Evolutionary conservation across 2,888 invertebrate species (phyloP).

Genomic region (Ormyrus thymus): DNA sequence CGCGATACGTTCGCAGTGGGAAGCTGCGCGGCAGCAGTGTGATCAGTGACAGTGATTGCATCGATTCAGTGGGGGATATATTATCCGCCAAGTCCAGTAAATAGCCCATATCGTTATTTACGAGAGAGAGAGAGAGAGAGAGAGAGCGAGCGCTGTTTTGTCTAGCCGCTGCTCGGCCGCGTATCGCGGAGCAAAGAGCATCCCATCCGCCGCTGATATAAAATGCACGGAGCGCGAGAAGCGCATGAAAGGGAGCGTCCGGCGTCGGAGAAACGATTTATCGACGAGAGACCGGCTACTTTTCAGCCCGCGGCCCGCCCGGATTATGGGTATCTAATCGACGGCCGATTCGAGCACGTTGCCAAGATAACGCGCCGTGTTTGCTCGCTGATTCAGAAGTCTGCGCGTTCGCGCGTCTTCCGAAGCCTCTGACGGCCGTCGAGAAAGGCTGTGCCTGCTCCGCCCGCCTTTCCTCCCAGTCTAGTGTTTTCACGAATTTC

Average conservation of each 20-base stretch:
- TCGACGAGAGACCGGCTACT: too few relatives aligned
- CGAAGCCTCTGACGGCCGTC: too few relatives aligned
- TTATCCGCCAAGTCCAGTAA: too few relatives aligned
- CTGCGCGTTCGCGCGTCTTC: too few relatives aligned
- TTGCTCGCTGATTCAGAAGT: neutral
- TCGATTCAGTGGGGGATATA: too few relatives aligned
- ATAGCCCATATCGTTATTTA: too few relatives aligned
- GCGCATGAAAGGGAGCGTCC: too few relatives aligned
- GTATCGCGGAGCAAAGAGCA: conserved; percentile 3
- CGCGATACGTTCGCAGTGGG: too few relatives aligned
- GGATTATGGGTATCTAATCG: conserved; percentile 43
- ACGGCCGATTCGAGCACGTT: conserved; percentile 31
- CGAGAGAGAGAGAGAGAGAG: too few relatives aligned
- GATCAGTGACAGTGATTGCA: too few relatives aligned
- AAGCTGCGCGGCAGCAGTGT: too few relatives aligned
- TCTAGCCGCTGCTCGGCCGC: neutral
- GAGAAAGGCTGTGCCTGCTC: neutral
- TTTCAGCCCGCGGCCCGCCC: neutral
- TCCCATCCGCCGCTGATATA: neutral
- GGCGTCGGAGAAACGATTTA: too few relatives aligned
- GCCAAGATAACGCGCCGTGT: conserved; percentile 17
- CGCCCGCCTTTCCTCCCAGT: neutral
- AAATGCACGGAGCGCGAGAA: neutral
- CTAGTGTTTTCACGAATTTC: neutral
- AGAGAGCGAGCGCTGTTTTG: neutral